phyloP scores from a whole-genome alignment of 2,797 vertebrate species.

The Zonotrichia albicollis region DNA sequence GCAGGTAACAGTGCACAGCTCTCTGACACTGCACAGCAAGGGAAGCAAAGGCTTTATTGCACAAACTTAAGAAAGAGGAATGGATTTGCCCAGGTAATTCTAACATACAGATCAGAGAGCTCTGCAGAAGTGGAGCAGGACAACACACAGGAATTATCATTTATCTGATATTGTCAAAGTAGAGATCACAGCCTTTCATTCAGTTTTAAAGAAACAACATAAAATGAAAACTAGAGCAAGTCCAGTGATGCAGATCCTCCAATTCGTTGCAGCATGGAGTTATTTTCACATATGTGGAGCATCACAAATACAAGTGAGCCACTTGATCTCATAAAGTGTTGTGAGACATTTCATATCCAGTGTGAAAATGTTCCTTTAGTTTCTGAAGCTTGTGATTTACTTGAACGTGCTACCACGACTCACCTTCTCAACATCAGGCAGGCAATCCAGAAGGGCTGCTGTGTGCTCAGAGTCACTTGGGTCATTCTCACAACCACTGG shows the following conservation, averaged over 20 bases:
- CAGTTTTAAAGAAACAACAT: background rate
- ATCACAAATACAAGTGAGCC: background rate
- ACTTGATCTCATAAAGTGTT: background rate
- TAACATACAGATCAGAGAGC: background rate
- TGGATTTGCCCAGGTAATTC: background rate
- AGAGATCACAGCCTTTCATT: background rate
- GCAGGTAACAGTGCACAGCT: background rate
- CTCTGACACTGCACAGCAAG: background rate
- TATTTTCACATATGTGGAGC: background rate
- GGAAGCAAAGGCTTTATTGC: background rate
- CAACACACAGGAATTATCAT: background rate
- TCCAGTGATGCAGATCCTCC: background rate
- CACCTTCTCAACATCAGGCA: constrained; percentile 94
- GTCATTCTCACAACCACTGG: constrained; percentile 88
- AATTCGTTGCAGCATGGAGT: background rate
- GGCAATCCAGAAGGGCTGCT: constrained; percentile 84
- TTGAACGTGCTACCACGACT: background rate
- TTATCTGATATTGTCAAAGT: background rate
- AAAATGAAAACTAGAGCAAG: background rate
- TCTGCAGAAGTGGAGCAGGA: background rate
- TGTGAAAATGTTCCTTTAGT: background rate
- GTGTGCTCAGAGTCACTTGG: constrained; percentile 83
- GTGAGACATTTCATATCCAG: background rate
- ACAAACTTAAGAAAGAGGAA: background rate
- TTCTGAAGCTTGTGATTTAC: background rate